Percentiles rank a stretch among this genome's conserved stretches.
Conservation (phyloP, 2,888 invertebrate genomes). For the Thera britannica region DNA sequence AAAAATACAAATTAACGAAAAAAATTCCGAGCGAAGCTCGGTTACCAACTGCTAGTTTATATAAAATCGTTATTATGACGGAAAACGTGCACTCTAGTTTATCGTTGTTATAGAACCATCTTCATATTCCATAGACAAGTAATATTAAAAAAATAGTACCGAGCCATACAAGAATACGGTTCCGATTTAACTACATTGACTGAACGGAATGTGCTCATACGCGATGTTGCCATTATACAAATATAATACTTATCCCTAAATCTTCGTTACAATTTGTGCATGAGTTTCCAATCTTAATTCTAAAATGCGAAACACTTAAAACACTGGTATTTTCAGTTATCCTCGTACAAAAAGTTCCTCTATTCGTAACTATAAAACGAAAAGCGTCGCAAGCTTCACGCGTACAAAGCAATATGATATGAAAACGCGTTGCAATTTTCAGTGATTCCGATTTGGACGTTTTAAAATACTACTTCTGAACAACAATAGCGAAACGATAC, state of each 20-base stretch:
- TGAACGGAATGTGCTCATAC: conserved; percentile 82
- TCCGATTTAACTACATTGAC: conserved; percentile 53
- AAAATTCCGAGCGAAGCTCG: too few species aligned
- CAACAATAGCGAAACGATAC: conserved; percentile 56
- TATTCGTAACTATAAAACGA: conserved; percentile 11
- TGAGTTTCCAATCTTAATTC: conserved; percentile 63
- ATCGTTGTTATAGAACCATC: too few species aligned
- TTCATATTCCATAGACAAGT: too few species aligned
- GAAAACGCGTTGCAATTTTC: conserved; percentile 24
- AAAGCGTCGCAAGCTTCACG: conserved; percentile 55
- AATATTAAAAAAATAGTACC: not conserved
- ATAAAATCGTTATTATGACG: not conserved
- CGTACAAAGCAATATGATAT: conserved; percentile 36
- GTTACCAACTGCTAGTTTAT: too few species aligned
- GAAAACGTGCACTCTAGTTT: conserved; percentile 4
- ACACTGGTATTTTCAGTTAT: conserved; percentile 29
- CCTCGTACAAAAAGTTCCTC: conserved; percentile 24
- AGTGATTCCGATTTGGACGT: conserved; percentile 2
- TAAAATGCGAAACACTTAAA: conserved; percentile 54
- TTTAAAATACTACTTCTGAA: conserved; percentile 57
- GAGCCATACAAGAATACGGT: conserved; percentile 11
- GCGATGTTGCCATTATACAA: conserved; percentile 69
- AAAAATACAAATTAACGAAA: too few species aligned
- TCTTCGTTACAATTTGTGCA: conserved; percentile 75
- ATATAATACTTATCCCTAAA: conserved; percentile 56